These are phyloP conservation scores for Sterna hirundo DNA, from an alignment of 2,113 vertebrate species.

Conservation along the genomic window DNA sequence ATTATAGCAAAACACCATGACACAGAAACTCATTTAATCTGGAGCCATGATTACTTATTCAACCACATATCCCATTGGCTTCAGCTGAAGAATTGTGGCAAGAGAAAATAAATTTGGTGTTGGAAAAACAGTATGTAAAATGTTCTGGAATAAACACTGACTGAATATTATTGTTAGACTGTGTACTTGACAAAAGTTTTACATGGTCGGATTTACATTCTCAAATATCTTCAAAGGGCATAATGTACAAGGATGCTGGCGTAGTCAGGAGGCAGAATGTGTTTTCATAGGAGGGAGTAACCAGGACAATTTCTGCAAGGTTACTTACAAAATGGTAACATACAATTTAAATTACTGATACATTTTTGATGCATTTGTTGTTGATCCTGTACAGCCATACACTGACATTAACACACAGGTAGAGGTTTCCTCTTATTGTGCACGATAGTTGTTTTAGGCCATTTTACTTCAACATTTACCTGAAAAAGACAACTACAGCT, in stretches of 20 bases:
- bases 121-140: background rate
- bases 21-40: background rate
- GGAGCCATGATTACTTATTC: background rate
- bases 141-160: background rate
- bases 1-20: background rate
- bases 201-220: background rate
- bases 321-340: background rate
- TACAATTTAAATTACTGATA: background rate
- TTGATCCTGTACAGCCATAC: background rate
- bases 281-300: background rate
- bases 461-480: background rate
- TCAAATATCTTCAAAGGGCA: background rate
- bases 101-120: background rate
- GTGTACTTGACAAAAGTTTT: background rate
- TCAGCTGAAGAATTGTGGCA: background rate
- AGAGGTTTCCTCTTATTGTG: background rate
- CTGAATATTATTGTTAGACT: background rate
- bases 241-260: background rate
- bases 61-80: background rate
- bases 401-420: background rate
- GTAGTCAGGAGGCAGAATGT: background rate
- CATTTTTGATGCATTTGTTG: background rate
- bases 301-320: background rate
- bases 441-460: background rate
- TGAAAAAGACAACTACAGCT: background rate